Evolutionary conservation across 2,888 invertebrate species (phyloP), one percentile per base, ranked within the genome.

Genomic region (Nasonovia ribisnigri): DNA sequence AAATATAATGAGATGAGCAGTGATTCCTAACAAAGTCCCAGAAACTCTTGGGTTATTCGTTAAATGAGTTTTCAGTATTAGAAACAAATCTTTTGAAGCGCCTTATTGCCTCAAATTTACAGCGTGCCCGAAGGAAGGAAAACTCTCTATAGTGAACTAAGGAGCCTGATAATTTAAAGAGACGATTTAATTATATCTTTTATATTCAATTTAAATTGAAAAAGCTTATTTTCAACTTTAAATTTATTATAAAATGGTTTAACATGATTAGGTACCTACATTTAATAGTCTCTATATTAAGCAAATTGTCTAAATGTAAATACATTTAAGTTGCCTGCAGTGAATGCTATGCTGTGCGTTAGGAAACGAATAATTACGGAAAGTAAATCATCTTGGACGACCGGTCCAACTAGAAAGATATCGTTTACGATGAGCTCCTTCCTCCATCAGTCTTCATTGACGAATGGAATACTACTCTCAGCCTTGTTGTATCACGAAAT

Each of bases 281-380:
- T n/a, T n/a, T n/a, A n/a, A n/a, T n/a, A n/a, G n/a, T n/a, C n/a
- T n/a, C n/a, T n/a, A n/a, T n/a, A n/a, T n/a, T n/a, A n/a, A n/a
- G n/a, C n/a, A n/a, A n/a, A n/a, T n/a, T n/a, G n/a, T n/a, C n/a
- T n/a, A n/a, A n/a, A n/a, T n/a, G n/a, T n/a, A n/a, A n/a, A n/a
- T n/a, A n/a, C n/a, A n/a, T n/a, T n/a, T n/a, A n/a, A n/a, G n/a
- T n/a, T 95, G 86, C 95, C 95, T 0, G 95, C 95, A 1, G 95
- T 94, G 1, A 95, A 86, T 46, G 94, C 95, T 0, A 95, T 94
- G 0, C 93, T 94, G 90, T 95, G 90, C 0, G 24, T 67, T 54
- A 95, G 90, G 95, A 95, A 95, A 24, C 95, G 91, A 94, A 95
- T 94, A 11, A 95, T 88, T 10, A 95, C 93, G 46, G 95, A 95